A percentile compares a stretch with the other conserved stretches of the same genome.
Evolutionary conservation across 2,113 vertebrate genomes (phyloP).

Genomic region (Isurus oxyrinchus): DNA sequence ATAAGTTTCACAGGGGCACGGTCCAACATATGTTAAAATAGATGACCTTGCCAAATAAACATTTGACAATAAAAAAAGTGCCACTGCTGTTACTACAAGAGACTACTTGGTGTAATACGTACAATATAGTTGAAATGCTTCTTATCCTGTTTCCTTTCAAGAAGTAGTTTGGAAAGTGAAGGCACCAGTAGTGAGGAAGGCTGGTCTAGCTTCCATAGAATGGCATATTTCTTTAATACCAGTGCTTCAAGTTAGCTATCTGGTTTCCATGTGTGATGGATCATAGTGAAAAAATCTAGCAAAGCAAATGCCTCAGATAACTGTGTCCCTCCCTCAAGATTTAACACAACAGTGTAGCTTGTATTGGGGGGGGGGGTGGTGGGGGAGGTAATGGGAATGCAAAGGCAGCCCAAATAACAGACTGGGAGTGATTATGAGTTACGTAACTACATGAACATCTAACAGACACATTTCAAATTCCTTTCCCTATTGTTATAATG

Average conservation of each 20-base stretch:
- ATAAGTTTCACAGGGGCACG: slow-evolving; percentile 57
- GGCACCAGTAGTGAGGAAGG: background rate
- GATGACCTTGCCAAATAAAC: slow-evolving; percentile 48
- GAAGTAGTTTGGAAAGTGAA: background rate
- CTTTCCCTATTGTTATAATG: background rate
- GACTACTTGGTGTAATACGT: background rate
- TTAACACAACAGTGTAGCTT: slow-evolving; percentile 40
- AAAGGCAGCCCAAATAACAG: background rate
- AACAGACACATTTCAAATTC: background rate
- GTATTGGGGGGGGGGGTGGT: no score
- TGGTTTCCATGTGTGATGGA: slow-evolving; percentile 46
- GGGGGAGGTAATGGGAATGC: slow-evolving; percentile 39
- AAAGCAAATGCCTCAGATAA: slow-evolving; percentile 45
- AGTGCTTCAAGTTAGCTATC: background rate
- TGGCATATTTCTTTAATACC: background rate
- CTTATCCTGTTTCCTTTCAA: no score
- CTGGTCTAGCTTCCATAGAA: background rate
- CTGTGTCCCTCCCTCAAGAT: slow-evolving; percentile 38
- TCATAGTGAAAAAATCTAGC: slow-evolving; percentile 49
- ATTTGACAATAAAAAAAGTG: slow-evolving; percentile 43
- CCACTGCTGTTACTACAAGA: background rate
- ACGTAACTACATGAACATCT: background rate
- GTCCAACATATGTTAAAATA: slow-evolving; percentile 54
- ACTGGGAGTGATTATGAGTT: background rate
- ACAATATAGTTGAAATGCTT: background rate